Base-by-base conservation (phyloP, 1,140 invertebrate species). In the Drosophila tropicalis region DNA sequence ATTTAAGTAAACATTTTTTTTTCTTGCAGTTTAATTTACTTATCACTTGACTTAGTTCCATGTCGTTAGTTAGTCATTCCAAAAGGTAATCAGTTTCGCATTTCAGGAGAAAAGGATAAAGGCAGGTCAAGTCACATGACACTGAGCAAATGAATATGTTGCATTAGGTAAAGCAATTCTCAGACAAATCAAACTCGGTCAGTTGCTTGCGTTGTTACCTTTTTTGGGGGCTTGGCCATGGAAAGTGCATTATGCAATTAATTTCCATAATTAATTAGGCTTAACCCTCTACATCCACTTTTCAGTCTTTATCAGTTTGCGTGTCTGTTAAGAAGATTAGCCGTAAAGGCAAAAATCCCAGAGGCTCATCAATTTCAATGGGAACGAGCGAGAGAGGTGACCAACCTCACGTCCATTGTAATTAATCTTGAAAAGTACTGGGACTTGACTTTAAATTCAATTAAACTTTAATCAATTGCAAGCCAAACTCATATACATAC, bases 401-500 rank as follows among this genome's bases (percentile, higher is more conserved):
- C 17, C 17, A 12, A 51, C 44, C 19, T 15, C 17, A 22, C 57
- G 57, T 10, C 34, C 41, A 66, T 54, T 62, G 58, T 64, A 70
- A 79, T 75, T 75, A 85, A 86, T 79, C 41, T 72, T 82, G 63
- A n/a, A 86, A 85, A 81, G 65, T 47, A 47, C 66, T 58, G 61
- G 54, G 34, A 60, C 62, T 66, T 51, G 72, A 78, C 55, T 83
- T 87, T 71, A 79, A 87, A 86, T 83, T 83, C 65, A 86, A 86
- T 86, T 79, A 79, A 86, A 81, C 39, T 79, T 86, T 87, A 86
- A 86, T 86, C 83, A 86, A 83, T 86, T 83, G 71, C 79, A 63
- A 79, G 61, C 58, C 75, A 71, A 29, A 29, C 29, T 56, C 67
- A 51, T 39, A 51, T 55, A 63, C 64, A 10, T 36, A 36, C 1